A percentile compares a stretch with the other conserved stretches of the same genome.
phyloP scores from a whole-genome alignment of 2,797 vertebrate genomes.

The Myotis daubentonii region DNA sequence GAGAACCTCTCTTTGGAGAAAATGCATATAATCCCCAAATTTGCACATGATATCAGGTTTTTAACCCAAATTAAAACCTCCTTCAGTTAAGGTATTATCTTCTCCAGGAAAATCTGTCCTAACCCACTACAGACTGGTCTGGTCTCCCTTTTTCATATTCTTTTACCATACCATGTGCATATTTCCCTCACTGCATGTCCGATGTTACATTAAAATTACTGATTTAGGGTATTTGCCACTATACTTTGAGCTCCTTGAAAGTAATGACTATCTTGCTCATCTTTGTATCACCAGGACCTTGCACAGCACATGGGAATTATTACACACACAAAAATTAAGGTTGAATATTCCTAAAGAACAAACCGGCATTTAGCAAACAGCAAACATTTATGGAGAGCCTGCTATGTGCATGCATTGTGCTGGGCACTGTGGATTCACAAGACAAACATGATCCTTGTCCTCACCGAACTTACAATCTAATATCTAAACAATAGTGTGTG shows the following conservation, averaged over 20 bases:
- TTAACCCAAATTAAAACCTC: not conserved
- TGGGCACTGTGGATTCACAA: not conserved
- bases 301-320: not conserved
- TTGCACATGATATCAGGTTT: not conserved
- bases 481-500: not conserved
- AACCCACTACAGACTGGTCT: not conserved
- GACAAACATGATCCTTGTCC: not conserved
- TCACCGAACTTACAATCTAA: not conserved
- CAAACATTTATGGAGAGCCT: not conserved
- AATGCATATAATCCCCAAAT: not conserved
- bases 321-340: not conserved
- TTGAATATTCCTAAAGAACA: not conserved
- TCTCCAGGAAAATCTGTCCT: slow-evolving; percentile 18
- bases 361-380: not conserved
- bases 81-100: not conserved
- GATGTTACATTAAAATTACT: not conserved
- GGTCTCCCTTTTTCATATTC: not conserved
- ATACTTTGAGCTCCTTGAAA: not conserved
- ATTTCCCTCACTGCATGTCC: not conserved
- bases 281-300: not conserved
- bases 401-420: not conserved
- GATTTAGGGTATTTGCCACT: not conserved
- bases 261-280: not conserved
- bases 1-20: not conserved
- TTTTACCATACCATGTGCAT: not conserved